Conservation (phyloP, 2,113 vertebrate genomes). For the Lasiurus cinereus region DNA sequence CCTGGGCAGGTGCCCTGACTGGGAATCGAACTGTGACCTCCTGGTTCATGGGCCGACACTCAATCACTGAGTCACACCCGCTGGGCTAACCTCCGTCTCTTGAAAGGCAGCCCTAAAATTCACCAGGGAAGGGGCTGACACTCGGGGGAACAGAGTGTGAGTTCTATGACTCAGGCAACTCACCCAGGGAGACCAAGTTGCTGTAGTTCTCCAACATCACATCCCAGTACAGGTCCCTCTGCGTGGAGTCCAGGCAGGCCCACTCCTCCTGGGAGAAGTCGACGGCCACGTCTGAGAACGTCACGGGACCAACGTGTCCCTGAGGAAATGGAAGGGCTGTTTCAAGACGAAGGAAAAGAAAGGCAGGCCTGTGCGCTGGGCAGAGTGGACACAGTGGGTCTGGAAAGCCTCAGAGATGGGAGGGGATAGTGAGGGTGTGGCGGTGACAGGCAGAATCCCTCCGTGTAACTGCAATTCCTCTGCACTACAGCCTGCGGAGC, state of each 20-base stretch:
- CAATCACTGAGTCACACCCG: no score
- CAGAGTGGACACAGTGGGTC: fast-evolving
- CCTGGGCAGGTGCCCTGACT: no score
- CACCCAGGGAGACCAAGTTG: constrained; percentile 68
- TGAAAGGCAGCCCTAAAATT: background rate
- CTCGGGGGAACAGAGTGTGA: fast-evolving
- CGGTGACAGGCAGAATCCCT: background rate
- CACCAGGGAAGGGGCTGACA: background rate
- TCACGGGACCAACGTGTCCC: background rate
- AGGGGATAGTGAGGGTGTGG: background rate
- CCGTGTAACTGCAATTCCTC: background rate
- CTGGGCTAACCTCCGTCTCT: background rate
- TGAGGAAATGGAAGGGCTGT: background rate
- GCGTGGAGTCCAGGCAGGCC: constrained; percentile 47
- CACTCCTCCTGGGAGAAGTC: constrained; percentile 76
- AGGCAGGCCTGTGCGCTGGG: background rate
- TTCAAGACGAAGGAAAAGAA: background rate
- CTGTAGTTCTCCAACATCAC: constrained; percentile 81
- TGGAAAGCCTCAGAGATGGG: fast-evolving
- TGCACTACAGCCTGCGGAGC: background rate
- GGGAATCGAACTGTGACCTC: no score
- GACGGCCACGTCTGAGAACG: constrained; percentile 69
- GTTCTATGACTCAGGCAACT: background rate
- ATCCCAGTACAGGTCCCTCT: constrained; percentile 77
- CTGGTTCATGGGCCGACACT: no score